Evolutionary conservation across 2,888 invertebrate genomes (phyloP), one percentile per base, ranked within the genome.

Genomic region (Parnassius orleans): DNA sequence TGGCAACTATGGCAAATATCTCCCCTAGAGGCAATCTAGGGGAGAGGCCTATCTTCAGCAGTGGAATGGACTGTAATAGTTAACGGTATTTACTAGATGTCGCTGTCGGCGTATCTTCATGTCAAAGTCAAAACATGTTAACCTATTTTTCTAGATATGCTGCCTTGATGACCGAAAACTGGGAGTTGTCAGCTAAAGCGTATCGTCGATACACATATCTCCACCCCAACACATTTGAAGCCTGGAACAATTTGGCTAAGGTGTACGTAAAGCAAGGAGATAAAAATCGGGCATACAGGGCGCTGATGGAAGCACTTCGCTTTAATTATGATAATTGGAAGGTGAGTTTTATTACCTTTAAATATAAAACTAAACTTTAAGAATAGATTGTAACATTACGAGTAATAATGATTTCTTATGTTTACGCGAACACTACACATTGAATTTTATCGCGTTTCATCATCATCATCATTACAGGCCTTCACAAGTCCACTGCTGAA

Each of bases 241-340:
- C 98, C 0, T 99, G 99, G 99, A 99, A 98, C 85, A 99, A 99
- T 84, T 90, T 99, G 64, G 98, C 98, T 12, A 98, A 98, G 78
- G 97, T 97, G 3, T 97, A 98, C 73, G 95, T 98, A 10, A 95
- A 96, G 76, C 91, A 96, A 60, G 96, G 96, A 0, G 96, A 99
- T 78, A 98, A 97, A 87, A 92, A 93, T 63, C 93, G 96, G 62
- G 99, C 98, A 0, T 96, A 97, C 87, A 93, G 94, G 60, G 95
- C 97, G 3, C 87, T 98, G 0, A 94, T 96, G 74, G 98, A 99
- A 84, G 96, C 99, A 0, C 85, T 98, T 1, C 95, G 96, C 80
- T 98, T 96, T 83, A 98, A 97, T 86, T 98, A 95, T 79, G 97
- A 98, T 74, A 97, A 97, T 81, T 98, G 98, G 98, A 95, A 96